Percentiles rank a stretch among this genome's conserved stretches.
These are phyloP conservation scores for Drosophila trapezifrons DNA, from an alignment of 1,140 invertebrate species.

Conservation along the genomic window DNA sequence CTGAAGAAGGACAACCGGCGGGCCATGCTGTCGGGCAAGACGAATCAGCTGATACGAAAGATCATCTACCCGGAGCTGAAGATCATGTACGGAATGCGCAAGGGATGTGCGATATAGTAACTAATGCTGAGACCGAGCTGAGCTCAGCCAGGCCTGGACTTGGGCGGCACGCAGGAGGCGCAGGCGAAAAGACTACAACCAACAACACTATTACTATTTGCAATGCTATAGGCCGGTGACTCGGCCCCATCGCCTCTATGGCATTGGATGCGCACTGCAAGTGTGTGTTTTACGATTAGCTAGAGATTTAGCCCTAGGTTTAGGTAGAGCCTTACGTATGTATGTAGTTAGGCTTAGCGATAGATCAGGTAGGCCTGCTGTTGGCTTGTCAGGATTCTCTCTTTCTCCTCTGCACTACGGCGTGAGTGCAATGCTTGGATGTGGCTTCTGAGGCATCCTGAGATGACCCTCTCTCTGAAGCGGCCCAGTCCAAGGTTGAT, in stretches of 20 bases:
- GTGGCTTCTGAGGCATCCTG: too few species aligned
- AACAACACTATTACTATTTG: slow-evolving; percentile 67
- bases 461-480: not conserved
- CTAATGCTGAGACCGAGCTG: slow-evolving; percentile 76
- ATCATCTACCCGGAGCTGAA: slow-evolving; percentile 94
- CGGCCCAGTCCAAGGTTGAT: not conserved
- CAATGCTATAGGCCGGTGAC: slow-evolving; percentile 66
- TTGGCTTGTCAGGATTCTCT: slow-evolving; percentile 14
- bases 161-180: slow-evolving; percentile 8
- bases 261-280: slow-evolving; percentile 55
- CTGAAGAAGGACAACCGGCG: slow-evolving; percentile 90
- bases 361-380: slow-evolving; percentile 27
- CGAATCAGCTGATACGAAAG: slow-evolving; percentile 91
- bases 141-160: slow-evolving; percentile 49
- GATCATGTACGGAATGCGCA: slow-evolving; percentile 91
- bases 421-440: slow-evolving; percentile 47
- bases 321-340: slow-evolving; percentile 53
- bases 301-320: slow-evolving; percentile 64
- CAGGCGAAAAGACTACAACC: slow-evolving; percentile 69
- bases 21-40: slow-evolving; percentile 90
- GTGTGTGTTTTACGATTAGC: slow-evolving; percentile 59
- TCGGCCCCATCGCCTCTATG: slow-evolving; percentile 10
- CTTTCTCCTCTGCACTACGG: slow-evolving; percentile 45
- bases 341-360: slow-evolving; percentile 51
- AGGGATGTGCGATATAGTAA: slow-evolving; percentile 92